Base-by-base conservation (phyloP, 2,888 invertebrate species). In the Trisateles emortualis region DNA sequence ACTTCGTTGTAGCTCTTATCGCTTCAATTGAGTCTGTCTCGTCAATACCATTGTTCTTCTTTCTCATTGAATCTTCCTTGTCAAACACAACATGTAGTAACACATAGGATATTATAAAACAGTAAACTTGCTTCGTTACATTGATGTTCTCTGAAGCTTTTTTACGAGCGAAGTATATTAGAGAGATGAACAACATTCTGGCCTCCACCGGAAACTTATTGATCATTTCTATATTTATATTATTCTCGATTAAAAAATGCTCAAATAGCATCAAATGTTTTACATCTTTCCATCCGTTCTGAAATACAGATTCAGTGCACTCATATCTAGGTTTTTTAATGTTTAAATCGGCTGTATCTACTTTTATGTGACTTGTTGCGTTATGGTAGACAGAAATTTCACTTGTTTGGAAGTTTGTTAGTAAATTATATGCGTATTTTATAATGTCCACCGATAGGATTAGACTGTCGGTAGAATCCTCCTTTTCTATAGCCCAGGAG, bases 361-460 rank as follows among this genome's bases (percentile, higher is more conserved):
- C 29, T 13, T 52, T 49, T 22, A 9, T 33, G 29, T 13, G 51
- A 1, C 9, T 32, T 13, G 13, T 4, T 11, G 10, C 14, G 10
- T 3, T 13, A 36, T 49, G 41, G 36, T 58, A 65, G 5, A 71
- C 10, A 26, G 24, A 52, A 11, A 71, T 46, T 3, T 26, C 33
- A 24, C 17, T 38, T 10, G 13, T 30, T 38, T 19, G 24, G 29
- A 42, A 54, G 71, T 83, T 76, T 5, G 73, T 77, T 0, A 84
- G 46, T 19, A 84, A 67, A 50, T 81, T 79, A 47, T 64, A 76
- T 1, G 72, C 79, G 46, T 84, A 84, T 55, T 68, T 77, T 9
- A 79, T 53, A 10, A 84, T 76, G 16, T 79, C 78, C 4, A 74
- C 59, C 0, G 79, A 75, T 9, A 78, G 22, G 9, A 76, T 38